Evolutionary conservation across 2,888 invertebrate genomes (phyloP).

Genomic region (Ganaspis brasiliensis): DNA sequence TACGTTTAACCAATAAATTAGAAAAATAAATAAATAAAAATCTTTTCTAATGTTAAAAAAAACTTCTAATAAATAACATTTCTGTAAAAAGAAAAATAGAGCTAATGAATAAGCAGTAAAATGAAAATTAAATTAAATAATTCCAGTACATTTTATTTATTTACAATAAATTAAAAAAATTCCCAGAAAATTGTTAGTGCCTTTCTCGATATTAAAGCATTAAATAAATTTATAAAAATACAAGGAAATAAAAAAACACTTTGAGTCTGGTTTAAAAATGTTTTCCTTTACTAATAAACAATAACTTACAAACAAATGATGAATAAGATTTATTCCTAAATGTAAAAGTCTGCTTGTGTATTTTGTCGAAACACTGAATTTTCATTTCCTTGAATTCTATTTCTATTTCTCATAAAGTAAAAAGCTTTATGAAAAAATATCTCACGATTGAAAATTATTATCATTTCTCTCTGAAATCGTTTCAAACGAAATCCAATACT

Average conservation of each 20-base stretch:
- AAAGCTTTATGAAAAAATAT: constrained; percentile 13
- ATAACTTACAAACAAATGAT: constrained; percentile 32
- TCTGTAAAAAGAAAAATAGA: too few relatives aligned
- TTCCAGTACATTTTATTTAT: too few relatives aligned
- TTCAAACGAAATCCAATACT: background rate
- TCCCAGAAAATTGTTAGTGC: background rate
- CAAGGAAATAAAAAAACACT: background rate
- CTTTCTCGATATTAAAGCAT: too few relatives aligned
- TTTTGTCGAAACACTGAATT: background rate
- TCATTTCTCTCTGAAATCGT: background rate
- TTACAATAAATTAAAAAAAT: too few relatives aligned
- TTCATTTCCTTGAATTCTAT: background rate
- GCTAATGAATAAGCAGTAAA: too few relatives aligned
- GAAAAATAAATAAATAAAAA: too few relatives aligned
- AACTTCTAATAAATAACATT: too few relatives aligned
- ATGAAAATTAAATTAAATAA: too few relatives aligned
- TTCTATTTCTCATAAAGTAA: background rate
- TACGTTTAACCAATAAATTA: too few relatives aligned
- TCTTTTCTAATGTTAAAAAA: too few relatives aligned
- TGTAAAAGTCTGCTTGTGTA: constrained; percentile 1
- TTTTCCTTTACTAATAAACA: constrained; percentile 26
- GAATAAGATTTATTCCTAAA: constrained; percentile 15
- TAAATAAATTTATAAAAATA: background rate
- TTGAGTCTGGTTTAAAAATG: background rate
- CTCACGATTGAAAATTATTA: background rate